Percentiles rank a stretch among this genome's conserved stretches.
Conservation (phyloP, 2,888 invertebrate genomes). For the Pardosa pseudoannulata region DNA sequence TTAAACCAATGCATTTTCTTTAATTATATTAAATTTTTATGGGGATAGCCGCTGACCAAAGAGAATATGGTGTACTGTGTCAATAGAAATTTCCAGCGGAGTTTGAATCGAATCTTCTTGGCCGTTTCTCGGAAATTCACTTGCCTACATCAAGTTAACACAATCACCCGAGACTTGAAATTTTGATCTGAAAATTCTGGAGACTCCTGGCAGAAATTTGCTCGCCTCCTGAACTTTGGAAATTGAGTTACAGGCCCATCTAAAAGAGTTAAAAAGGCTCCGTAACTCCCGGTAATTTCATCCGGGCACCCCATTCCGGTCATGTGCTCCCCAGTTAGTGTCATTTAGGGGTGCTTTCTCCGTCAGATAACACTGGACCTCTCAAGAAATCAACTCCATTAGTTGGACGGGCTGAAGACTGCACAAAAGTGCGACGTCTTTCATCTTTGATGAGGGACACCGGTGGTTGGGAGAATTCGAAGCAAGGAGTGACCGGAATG, state of each 20-base stretch:
- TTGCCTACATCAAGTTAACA: no score
- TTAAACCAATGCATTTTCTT: no score
- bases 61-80: no score
- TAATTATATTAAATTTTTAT: no score
- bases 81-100: no score
- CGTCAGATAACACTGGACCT: neutral
- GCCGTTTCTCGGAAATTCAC: no score
- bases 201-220: neutral
- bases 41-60: no score
- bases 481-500: neutral
- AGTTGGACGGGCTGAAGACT: neutral
- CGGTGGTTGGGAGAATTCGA: neutral
- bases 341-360: slow-evolving; percentile 42
- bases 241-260: neutral
- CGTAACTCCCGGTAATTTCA: neutral
- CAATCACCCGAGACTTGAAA: neutral
- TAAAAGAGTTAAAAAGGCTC: slow-evolving; percentile 7
- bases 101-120: no score
- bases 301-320: neutral
- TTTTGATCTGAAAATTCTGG: neutral
- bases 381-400: slow-evolving; percentile 6
- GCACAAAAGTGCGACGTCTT: neutral
- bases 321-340: slow-evolving; percentile 43
- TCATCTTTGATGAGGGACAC: neutral
- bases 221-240: neutral